Conservation (phyloP, 1,140 invertebrate species). For the Akabosia matsudoensis region DNA sequence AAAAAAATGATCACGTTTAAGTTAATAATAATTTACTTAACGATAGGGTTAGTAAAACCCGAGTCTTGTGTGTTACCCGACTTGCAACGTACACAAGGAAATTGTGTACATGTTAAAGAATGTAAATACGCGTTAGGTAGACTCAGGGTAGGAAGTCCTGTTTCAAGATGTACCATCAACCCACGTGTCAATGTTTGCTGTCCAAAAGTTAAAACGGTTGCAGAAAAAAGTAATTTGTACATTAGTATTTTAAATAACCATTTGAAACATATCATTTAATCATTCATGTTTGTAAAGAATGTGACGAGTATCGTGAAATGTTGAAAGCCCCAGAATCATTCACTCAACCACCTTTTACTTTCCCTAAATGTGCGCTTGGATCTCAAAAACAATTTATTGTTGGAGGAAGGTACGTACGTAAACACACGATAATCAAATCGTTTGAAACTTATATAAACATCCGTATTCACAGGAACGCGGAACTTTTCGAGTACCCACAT, state of each 20-base stretch:
- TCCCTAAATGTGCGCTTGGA: slow-evolving; percentile 24
- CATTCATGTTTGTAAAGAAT: slow-evolving; percentile 38
- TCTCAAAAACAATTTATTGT: slow-evolving; percentile 29
- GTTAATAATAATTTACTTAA: not conserved
- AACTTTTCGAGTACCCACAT: not conserved
- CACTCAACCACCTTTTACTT: not conserved
- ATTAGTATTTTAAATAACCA: not conserved
- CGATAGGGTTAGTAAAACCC: too few species aligned
- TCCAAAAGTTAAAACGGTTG: slow-evolving; percentile 27
- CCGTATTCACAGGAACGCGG: slow-evolving; percentile 23
- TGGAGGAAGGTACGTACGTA: slow-evolving; percentile 34
- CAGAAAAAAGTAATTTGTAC: slow-evolving; percentile 38
- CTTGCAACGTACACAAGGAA: slow-evolving; percentile 4
- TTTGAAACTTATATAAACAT: slow-evolving; percentile 27
- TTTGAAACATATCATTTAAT: slow-evolving; percentile 4
- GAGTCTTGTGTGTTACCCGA: not conserved
- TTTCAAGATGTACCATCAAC: slow-evolving; percentile 32
- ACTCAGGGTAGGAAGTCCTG: slow-evolving; percentile 19
- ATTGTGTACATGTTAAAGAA: slow-evolving; percentile 26
- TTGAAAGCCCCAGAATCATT: slow-evolving; percentile 30
- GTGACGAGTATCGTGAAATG: slow-evolving; percentile 32
- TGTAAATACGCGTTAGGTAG: slow-evolving; percentile 28
- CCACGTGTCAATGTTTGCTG: slow-evolving; percentile 36
- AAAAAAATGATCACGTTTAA: not conserved
- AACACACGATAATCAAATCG: not conserved